Evolutionary conservation across 1,140 invertebrate genomes (phyloP).

Genomic region (Nylanderia fulva): DNA sequence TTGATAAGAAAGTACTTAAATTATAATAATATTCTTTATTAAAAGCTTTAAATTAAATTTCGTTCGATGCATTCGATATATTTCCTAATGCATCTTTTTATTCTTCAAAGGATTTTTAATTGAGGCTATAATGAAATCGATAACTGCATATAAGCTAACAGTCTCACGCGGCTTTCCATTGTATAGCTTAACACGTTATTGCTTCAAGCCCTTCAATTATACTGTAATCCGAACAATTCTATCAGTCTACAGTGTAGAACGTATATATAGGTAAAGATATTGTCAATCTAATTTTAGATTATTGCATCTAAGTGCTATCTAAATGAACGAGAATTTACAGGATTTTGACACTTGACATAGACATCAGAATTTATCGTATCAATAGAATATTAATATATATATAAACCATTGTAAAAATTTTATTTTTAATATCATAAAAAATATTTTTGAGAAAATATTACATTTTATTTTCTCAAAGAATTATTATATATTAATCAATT

Average conservation of each 20-base stretch:
- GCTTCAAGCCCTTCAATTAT: not conserved
- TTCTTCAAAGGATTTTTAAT: not conserved
- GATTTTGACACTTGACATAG: constrained; percentile 9
- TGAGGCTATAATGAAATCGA: not conserved
- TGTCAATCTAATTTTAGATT: constrained; percentile 17
- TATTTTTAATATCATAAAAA: not conserved
- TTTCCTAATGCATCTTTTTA: not conserved
- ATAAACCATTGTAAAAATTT: not conserved
- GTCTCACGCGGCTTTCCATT: not conserved
- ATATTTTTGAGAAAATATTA: not conserved
- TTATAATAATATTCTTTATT: not conserved
- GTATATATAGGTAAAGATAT: not conserved
- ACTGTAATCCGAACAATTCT: constrained; percentile 13
- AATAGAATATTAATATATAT: not conserved
- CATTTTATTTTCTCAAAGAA: not conserved
- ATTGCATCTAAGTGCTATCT: not conserved
- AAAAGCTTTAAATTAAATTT: not conserved
- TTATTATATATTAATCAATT: too few relatives aligned
- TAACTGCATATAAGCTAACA: not conserved
- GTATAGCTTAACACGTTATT: constrained; percentile 3
- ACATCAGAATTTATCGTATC: not conserved
- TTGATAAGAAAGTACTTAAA: not conserved
- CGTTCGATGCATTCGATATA: too few relatives aligned
- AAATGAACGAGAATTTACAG: not conserved
- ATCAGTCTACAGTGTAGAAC: not conserved